phyloP scores from a whole-genome alignment of 2,113 vertebrate genomes.

The Oceanodroma tethys region DNA sequence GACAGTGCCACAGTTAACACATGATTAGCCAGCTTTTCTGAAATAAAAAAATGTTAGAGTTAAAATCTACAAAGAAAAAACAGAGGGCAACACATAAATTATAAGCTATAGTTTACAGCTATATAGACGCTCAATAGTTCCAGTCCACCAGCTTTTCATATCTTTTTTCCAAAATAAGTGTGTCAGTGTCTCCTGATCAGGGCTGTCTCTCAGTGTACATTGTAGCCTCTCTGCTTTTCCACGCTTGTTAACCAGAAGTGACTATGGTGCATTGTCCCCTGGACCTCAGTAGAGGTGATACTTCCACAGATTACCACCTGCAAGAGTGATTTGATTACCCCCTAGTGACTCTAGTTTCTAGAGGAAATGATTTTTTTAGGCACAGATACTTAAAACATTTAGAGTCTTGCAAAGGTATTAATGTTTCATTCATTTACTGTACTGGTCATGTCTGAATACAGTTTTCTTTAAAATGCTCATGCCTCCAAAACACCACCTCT shows the following conservation, averaged over 20 bases:
- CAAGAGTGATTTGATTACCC: background rate
- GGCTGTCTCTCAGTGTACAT: background rate
- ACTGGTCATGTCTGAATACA: background rate
- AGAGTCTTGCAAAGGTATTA: background rate
- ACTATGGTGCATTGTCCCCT: background rate
- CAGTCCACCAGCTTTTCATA: background rate
- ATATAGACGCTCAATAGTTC: background rate
- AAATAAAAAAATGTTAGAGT: background rate
- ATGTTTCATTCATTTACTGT: background rate
- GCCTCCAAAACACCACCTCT: background rate
- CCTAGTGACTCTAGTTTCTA: background rate
- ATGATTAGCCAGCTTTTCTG: background rate
- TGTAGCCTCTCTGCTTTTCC: background rate
- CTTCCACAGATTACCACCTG: constrained; percentile 14
- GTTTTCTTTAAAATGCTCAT: background rate
- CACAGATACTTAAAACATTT: background rate
- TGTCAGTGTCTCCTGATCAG: background rate
- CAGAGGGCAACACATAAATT: background rate
- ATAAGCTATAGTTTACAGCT: background rate
- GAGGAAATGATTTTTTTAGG: background rate
- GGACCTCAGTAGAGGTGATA: background rate
- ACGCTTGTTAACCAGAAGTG: background rate
- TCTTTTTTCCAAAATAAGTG: background rate
- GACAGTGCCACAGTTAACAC: background rate
- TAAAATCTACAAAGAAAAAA: background rate